phyloP scores from a whole-genome alignment of 2,797 vertebrate genomes.

The Gymnopithys bicolor region DNA sequence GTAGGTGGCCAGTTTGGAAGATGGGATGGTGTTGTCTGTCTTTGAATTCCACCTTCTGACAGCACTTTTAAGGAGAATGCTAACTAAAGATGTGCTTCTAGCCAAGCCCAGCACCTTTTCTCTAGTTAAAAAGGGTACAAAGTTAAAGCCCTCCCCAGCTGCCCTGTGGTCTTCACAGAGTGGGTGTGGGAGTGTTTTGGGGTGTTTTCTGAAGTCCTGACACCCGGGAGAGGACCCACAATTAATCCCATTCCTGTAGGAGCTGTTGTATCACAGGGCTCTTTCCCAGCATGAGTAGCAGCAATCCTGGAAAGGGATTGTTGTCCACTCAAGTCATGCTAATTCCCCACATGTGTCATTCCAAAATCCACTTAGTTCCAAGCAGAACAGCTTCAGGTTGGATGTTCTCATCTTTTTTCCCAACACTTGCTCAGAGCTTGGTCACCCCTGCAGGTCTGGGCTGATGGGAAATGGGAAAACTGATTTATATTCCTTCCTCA shows the following conservation, averaged over 20 bases:
- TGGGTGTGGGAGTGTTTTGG: background rate
- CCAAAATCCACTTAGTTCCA: background rate
- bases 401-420: background rate
- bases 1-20: background rate
- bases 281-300: background rate
- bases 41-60: background rate
- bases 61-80: background rate
- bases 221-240: background rate
- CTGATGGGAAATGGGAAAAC: background rate
- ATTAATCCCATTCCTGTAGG: background rate
- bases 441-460: background rate
- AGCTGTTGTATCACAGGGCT: background rate
- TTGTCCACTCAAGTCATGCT: background rate
- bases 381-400: background rate
- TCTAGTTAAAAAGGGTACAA: background rate
- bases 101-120: background rate
- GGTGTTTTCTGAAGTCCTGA: background rate
- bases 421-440: background rate
- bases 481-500: background rate
- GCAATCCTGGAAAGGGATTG: accelerated
- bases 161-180: background rate
- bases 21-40: background rate
- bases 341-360: background rate
- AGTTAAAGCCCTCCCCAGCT: background rate
- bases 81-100: background rate